Evolutionary conservation across 64 coral and sea anemone species (phyloP), one percentile per base, ranked within the genome.

Genomic region (Pocillopora damicornis): DNA sequence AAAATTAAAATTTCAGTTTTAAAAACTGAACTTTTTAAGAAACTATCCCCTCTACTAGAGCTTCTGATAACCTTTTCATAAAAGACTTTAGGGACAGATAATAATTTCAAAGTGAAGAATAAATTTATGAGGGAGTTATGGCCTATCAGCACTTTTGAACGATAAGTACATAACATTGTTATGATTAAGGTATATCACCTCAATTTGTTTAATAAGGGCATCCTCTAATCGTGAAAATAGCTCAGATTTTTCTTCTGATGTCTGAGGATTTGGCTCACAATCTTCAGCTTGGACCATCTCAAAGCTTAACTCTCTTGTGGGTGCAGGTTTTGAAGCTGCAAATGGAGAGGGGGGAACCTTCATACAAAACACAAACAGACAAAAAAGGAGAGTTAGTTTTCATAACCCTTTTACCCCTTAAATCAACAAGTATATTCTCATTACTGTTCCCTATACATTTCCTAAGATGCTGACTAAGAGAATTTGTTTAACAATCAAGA

Each of bases 161-260:
- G 42, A 51, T 51, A 51, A 26, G n/a, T 61, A 81, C 79, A 59
- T 11, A 61, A 25, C 58, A 57, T 58, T 14, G 3, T 51, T 51
- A 63, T 82, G 79, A 45, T 51, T 11, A 2, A 86, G 64, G 20
- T 58, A 58, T 14, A 71, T 60, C 14, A 94, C 97, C 97, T 99
- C 93, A 66, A 91, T 91, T 83, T 99, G 97, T 74, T 95, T 93
- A 73, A 90, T 99, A n/a, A 99, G 91, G 18, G 90, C 76, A 86
- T 99, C 93, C 63, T 99, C 97, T 9, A 99, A 86, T 66, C 97
- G 86, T 42, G 97, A 91, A 89, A 95, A 99, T 20, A 95, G 51
- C 22, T 99, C 97, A 35, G 94, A 90, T 64, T 80, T 91, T 76
- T 95, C 88, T 68, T 84, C 91, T 79, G 90, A 87, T 88, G 90